Evolutionary conservation across 2,888 invertebrate genomes (phyloP), one percentile per base, ranked within the genome.

Genomic region (Drosophila demipolita): DNA sequence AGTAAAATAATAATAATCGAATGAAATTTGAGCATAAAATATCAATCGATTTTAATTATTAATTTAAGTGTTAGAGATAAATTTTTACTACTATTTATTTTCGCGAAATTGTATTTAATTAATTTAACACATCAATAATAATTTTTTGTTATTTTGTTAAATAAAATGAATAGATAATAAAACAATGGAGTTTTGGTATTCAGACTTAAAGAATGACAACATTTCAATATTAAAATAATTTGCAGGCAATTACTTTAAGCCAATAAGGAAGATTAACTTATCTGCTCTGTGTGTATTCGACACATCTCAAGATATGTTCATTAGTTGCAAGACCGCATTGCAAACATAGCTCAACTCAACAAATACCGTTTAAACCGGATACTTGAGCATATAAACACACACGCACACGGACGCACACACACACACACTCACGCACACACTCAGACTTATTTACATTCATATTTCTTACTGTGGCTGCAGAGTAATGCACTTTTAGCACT

Each of bases 401-500:
- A 7, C 12, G 0, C 17, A 26, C 23, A 17, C 23, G 8, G 6
- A 52, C 32, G 60, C 33, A 29, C 54, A 15, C 38, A 38, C 38
- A 38, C 17, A 53, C 20, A 35, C n/a, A 12, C 15, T 12, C 11
- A 1, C 12, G 20, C 20, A 35, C 15, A 7, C 9, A 26, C 35
- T 48, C 29, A 40, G 49, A 26, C 1, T 45, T 45, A 45, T 45
- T 45, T 23, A 45, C 45, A 59, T 40, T 52, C 38, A 59, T 36
- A 38, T 26, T 38, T 36, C 20, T 45, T 15, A 45, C 45, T 23
- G 52, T 38, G 55, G 71, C 66, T 69, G 57, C 63, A 85, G 66
- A 73, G 68, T 87, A 87, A 80, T 85, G 85, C 82, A 87, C 77
- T 80, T 82, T 83, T 77, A 77, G 68, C 77, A 77, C 65, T 73